Conservation (phyloP, 2,888 invertebrate species). For the Neoaliturus tenellus region DNA sequence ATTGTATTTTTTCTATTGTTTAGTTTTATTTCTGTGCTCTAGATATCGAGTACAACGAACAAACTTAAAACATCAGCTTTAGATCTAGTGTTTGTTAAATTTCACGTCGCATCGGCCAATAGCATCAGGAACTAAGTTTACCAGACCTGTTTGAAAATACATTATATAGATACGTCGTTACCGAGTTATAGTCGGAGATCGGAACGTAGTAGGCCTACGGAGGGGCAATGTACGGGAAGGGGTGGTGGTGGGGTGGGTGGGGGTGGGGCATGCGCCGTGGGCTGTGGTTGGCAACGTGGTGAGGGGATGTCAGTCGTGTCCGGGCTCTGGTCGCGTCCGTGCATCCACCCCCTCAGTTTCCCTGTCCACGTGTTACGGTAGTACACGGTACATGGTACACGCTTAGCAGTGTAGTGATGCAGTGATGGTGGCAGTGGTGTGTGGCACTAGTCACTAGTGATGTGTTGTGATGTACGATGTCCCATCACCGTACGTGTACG, state of each 20-base stretch:
- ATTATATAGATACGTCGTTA: no score
- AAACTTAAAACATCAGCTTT: no score
- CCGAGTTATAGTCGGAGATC: no score
- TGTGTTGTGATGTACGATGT: constrained; percentile 5
- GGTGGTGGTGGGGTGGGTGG: not conserved
- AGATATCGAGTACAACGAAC: no score
- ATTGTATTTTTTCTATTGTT: no score
- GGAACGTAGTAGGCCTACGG: not conserved
- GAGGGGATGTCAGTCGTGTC: constrained; percentile 36
- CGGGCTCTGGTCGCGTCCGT: constrained; percentile 48
- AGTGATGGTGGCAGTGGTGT: constrained; percentile 25
- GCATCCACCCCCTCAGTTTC: constrained; percentile 3
- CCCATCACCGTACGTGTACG: not conserved
- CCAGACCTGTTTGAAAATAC: no score
- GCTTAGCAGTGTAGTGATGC: constrained; percentile 26
- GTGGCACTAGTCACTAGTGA: no score
- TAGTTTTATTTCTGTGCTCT: no score
- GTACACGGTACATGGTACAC: constrained; percentile 17
- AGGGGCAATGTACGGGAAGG: not conserved
- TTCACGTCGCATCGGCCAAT: no score
- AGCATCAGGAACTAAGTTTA: no score
- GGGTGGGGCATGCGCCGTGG: not conserved
- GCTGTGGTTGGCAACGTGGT: not conserved
- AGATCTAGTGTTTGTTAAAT: no score
- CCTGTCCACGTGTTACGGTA: constrained; percentile 36